These are phyloP conservation scores for Botia almorhae DNA, from an alignment of 2,797 vertebrate genomes.

Conservation along the genomic window DNA sequence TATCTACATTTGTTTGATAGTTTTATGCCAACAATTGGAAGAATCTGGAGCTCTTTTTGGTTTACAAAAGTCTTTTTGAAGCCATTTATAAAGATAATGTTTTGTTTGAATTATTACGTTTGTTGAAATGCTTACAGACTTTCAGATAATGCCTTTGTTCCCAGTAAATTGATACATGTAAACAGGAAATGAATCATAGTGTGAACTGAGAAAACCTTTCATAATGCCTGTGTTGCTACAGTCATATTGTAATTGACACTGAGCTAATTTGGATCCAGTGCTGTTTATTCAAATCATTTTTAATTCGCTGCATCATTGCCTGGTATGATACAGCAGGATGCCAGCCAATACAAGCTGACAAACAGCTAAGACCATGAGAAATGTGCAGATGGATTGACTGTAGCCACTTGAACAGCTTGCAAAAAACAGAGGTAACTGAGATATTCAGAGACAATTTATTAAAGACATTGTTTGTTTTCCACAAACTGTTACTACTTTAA, in stretches of 20 bases:
- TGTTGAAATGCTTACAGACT: background rate
- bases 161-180: background rate
- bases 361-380: conserved; percentile 13
- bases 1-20: background rate
- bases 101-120: background rate
- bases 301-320: background rate
- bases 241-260: background rate
- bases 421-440: conserved; percentile 1
- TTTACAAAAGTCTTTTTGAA: background rate
- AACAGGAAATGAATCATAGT: conserved; percentile 21
- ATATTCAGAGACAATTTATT: background rate
- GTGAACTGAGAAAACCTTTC: background rate
- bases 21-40: background rate
- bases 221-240: background rate
- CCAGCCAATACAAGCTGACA: background rate
- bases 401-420: conserved; percentile 9
- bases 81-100: background rate
- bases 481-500: background rate
- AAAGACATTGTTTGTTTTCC: background rate
- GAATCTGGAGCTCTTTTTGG: background rate
- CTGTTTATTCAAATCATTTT: background rate
- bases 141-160: background rate
- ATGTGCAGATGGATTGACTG: background rate
- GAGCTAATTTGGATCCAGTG: background rate
- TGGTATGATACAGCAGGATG: background rate